Percentiles rank a stretch among this genome's conserved stretches.
These are phyloP conservation scores for Danio choprae DNA, from an alignment of 2,797 vertebrate species.

Conservation along the genomic window DNA sequence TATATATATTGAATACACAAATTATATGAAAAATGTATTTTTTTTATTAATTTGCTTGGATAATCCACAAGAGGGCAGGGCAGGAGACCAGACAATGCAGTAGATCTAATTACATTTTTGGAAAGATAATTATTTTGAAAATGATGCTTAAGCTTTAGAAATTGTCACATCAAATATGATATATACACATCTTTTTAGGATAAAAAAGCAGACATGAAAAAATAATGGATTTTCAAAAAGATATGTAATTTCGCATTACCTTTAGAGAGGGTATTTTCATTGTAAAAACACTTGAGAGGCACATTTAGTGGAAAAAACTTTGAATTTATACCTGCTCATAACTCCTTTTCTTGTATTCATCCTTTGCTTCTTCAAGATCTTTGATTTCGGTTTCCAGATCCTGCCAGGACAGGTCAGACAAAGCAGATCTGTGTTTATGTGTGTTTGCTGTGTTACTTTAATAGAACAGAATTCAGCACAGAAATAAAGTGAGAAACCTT, in stretches of 20 bases:
- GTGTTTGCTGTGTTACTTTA: not conserved
- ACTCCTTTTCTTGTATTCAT: slow-evolving; percentile 47
- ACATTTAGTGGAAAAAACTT: not conserved
- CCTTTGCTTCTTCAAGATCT: slow-evolving; percentile 46
- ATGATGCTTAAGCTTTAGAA: not conserved
- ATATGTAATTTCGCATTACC: not conserved
- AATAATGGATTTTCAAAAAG: not conserved
- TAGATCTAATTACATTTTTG: not conserved
- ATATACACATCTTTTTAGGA: not conserved
- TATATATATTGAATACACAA: no score
- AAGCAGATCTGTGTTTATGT: not conserved
- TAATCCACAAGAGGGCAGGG: not conserved
- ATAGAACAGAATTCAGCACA: not conserved
- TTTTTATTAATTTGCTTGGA: not conserved
- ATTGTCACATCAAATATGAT: not conserved
- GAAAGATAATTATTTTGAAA: not conserved
- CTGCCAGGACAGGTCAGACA: slow-evolving; percentile 54
- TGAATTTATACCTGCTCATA: slow-evolving; percentile 24
- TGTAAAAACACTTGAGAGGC: not conserved
- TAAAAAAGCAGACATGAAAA: not conserved
- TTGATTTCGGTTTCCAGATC: slow-evolving; percentile 73
- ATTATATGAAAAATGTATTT: no score
- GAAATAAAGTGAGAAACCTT: slow-evolving; percentile 55
- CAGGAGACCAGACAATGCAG: not conserved
- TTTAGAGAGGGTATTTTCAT: not conserved